phyloP scores from a whole-genome alignment of 2,113 vertebrate species.

The Hemicordylus capensis region DNA sequence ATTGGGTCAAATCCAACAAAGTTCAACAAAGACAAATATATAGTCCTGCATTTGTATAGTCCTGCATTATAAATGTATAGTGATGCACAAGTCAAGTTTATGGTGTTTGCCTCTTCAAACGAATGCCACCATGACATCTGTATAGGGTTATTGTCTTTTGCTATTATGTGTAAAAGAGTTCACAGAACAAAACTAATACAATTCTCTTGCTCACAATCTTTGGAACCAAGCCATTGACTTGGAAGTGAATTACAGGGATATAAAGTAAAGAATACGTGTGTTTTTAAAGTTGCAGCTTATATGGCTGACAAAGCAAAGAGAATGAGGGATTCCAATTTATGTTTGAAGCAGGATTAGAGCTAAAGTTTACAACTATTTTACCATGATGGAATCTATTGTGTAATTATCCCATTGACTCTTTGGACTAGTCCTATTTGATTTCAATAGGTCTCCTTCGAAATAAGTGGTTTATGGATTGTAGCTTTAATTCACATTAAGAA shows the following conservation, averaged over 20 bases:
- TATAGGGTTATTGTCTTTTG: no score
- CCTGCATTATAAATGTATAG: no score
- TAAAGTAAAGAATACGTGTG: background rate
- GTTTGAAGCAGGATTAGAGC: slow-evolving; percentile 2
- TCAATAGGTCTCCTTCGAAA: background rate
- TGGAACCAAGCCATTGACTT: background rate
- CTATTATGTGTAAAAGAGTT: background rate
- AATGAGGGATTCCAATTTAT: background rate
- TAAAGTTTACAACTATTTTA: slow-evolving; percentile 42
- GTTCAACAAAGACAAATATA: no score
- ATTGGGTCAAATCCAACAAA: no score
- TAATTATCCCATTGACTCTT: background rate
- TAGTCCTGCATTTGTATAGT: no score
- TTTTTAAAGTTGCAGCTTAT: background rate
- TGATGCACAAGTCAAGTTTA: no score
- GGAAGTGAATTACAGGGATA: background rate
- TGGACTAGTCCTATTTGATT: background rate
- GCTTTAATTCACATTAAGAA: background rate
- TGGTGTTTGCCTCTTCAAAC: no score
- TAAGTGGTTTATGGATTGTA: background rate
- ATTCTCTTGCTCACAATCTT: background rate
- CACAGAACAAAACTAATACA: background rate
- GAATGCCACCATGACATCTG: no score
- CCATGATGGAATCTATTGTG: background rate
- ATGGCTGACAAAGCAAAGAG: background rate